phyloP scores from a whole-genome alignment of 1,140 invertebrate species.

The Zaprionus ornatus region DNA sequence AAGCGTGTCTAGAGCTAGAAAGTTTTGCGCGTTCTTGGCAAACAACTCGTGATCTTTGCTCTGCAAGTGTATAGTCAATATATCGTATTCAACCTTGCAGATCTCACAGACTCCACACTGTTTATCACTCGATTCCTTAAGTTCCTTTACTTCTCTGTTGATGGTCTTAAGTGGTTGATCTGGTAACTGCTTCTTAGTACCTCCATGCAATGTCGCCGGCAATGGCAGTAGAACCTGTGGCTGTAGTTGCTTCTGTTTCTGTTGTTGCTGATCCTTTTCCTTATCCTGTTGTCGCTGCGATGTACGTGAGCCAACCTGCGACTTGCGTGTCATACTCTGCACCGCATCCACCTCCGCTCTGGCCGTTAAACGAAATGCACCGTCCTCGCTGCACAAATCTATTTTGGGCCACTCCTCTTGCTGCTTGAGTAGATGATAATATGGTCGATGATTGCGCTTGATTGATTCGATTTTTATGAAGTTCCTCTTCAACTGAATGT shows the following conservation, averaged over 20 bases:
- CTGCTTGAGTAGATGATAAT: conserved; percentile 80
- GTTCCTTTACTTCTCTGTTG: conserved; percentile 49
- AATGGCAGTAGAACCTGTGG: conserved; percentile 3
- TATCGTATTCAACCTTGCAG: conserved; percentile 89
- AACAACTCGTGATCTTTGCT: conserved; percentile 89
- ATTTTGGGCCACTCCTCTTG: conserved; percentile 82
- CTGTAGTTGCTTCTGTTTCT: not conserved
- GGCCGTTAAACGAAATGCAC: conserved; percentile 71
- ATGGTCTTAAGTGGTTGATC: conserved; percentile 50
- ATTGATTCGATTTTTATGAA: conserved; percentile 79
- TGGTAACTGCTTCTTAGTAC: conserved; percentile 39
- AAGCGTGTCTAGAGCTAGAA: conserved; percentile 88
- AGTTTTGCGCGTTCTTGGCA: conserved; percentile 89
- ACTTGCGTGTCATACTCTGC: conserved; percentile 68
- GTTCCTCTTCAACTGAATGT: conserved; percentile 66
- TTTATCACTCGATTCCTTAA: conserved; percentile 80
- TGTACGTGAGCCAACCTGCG: conserved; percentile 55
- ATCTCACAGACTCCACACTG: conserved; percentile 90
- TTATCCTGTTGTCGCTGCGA: conserved; percentile 53
- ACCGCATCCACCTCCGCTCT: conserved; percentile 39
- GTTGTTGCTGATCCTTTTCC: not conserved
- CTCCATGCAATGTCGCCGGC: conserved; percentile 34
- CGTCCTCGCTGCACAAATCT: conserved; percentile 73
- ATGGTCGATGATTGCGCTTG: conserved; percentile 74
- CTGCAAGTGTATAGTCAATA: conserved; percentile 87